Conservation (phyloP, 2,113 vertebrate species). For the Alectura lathami region DNA sequence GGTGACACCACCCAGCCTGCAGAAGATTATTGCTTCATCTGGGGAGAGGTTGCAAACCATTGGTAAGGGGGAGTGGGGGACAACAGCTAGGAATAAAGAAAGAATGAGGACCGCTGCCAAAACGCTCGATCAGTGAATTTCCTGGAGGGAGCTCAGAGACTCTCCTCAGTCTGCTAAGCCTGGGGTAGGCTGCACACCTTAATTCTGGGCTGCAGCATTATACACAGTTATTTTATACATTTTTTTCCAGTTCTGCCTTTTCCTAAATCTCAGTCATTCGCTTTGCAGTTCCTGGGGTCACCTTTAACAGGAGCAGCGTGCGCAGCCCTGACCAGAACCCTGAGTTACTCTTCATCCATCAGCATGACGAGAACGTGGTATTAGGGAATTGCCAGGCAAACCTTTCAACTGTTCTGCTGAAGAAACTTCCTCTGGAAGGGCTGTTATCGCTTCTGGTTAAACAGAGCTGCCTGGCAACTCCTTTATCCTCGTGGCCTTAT, state of each 20-base stretch:
- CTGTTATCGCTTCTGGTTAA: not conserved
- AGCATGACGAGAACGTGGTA: not conserved
- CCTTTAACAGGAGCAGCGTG: not conserved
- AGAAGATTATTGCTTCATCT: not conserved
- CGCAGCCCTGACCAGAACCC: not conserved
- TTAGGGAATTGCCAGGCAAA: not conserved
- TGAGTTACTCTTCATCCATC: not conserved
- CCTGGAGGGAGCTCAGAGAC: not conserved
- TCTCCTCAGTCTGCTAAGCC: not conserved
- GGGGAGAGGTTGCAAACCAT: not conserved
- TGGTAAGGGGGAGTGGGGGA: not conserved
- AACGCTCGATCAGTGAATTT: fast-evolving
- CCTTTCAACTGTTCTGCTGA: not conserved
- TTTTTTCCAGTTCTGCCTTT: not conserved
- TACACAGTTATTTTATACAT: not conserved
- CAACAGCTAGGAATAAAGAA: not conserved
- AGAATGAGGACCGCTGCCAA: not conserved
- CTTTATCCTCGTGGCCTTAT: not conserved
- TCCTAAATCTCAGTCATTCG: not conserved
- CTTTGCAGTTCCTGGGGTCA: not conserved
- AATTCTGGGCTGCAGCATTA: not conserved
- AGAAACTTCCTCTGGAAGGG: not conserved
- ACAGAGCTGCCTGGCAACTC: not conserved
- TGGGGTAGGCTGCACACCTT: not conserved
- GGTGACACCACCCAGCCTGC: not conserved